Conservation (phyloP, 2,113 vertebrate genomes). For the Procavia capensis region DNA sequence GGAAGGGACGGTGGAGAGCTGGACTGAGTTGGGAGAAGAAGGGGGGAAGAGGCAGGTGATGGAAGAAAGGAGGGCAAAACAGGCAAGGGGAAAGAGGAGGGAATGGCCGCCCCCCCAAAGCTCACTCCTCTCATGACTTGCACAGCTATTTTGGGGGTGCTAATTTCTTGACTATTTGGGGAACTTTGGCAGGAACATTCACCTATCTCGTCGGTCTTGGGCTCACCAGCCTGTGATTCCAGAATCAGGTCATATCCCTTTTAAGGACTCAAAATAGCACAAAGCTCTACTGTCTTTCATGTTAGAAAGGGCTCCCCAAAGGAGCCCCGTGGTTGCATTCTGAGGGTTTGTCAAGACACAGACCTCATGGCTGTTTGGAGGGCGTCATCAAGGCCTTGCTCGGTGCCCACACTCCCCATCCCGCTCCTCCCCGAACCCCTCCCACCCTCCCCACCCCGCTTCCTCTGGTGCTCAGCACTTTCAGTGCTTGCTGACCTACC, state of each 20-base stretch:
- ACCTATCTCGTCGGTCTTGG: neutral
- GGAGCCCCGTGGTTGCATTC: rapidly evolving
- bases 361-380: neutral
- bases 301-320: neutral
- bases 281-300: neutral
- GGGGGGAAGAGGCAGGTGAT: neutral
- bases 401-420: neutral
- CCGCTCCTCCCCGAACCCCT: too few species aligned
- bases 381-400: neutral
- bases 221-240: neutral
- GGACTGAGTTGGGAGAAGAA: neutral
- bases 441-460: neutral
- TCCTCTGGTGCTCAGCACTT: neutral
- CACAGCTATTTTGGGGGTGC: slow-evolving; percentile 30
- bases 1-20: neutral
- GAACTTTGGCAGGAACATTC: neutral
- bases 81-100: neutral
- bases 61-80: rapidly evolving
- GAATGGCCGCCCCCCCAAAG: too few species aligned
- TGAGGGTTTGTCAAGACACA: neutral
- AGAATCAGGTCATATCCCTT: slow-evolving; percentile 21
- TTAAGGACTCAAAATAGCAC: neutral
- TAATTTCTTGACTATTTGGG: slow-evolving; percentile 54
- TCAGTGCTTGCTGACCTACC: rapidly evolving
- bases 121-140: neutral